Conservation (phyloP, 2,113 vertebrate genomes). For the Grammatotria lemairii region DNA sequence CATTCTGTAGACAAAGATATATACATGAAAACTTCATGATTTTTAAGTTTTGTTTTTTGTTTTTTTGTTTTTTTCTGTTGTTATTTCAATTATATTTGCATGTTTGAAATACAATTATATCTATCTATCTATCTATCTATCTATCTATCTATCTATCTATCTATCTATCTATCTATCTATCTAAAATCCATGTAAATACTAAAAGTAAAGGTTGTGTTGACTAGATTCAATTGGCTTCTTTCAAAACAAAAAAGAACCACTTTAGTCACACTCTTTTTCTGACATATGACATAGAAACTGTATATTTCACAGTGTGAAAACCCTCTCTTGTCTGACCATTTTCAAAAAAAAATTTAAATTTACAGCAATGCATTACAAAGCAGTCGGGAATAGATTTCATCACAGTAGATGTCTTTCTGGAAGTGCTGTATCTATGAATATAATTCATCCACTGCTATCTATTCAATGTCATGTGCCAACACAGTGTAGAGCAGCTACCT, state of each 20-base stretch:
- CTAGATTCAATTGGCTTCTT: not conserved
- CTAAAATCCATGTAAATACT: not conserved
- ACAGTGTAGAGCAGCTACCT: not conserved
- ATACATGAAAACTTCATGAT: too few species aligned
- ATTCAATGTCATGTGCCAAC: not conserved
- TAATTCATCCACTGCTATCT: not conserved
- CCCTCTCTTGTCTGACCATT: not conserved
- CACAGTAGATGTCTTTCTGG: not conserved
- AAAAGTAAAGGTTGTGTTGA: not conserved
- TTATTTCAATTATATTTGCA: too few species aligned
- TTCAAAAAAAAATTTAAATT: fast-evolving
- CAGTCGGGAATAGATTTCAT: not conserved
- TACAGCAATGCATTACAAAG: not conserved
- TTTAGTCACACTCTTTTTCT: not conserved
- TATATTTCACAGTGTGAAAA: not conserved
- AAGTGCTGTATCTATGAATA: not conserved
- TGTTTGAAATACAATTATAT: too few species aligned
- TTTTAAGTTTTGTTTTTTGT: too few species aligned
- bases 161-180: too few species aligned
- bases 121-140: too few species aligned
- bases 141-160: too few species aligned
- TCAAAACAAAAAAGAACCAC: not conserved
- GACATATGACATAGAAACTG: not conserved
- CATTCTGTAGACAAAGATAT: too few species aligned
- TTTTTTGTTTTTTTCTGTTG: too few species aligned